These are phyloP conservation scores for Macropus fuliginosus DNA, from an alignment of 2,797 vertebrate species.

Conservation along the genomic window DNA sequence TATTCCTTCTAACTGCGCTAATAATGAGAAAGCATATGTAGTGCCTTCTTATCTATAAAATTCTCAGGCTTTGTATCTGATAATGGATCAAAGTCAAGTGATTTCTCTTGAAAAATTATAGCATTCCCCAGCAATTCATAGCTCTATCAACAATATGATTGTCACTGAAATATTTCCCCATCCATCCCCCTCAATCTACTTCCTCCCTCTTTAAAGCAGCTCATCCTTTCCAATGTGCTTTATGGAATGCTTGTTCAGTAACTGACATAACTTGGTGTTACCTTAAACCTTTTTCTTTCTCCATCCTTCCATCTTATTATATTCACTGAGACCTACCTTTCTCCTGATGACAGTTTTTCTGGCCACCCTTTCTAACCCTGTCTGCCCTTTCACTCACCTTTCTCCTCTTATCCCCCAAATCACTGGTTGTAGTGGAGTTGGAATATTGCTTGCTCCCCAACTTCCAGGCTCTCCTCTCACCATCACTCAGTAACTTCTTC, in stretches of 20 bases:
- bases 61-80: too few species aligned
- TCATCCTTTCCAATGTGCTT: neutral
- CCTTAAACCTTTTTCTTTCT: neutral
- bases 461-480: neutral
- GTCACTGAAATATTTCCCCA: neutral
- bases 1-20: too few species aligned
- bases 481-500: neutral
- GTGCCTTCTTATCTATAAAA: too few species aligned
- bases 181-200: too few species aligned
- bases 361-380: neutral
- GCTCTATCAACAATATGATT: neutral
- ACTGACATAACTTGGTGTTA: neutral
- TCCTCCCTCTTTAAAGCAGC: neutral
- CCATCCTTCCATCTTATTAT: neutral
- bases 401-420: neutral
- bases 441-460: neutral
- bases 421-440: neutral
- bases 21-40: too few species aligned
- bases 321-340: neutral
- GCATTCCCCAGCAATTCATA: neutral
- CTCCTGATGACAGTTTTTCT: neutral
- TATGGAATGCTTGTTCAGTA: neutral
- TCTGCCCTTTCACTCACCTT: neutral
- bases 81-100: too few species aligned
- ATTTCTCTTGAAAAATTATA: neutral